Conservation (phyloP, 2,113 vertebrate genomes). For the Vidua chalybeata region DNA sequence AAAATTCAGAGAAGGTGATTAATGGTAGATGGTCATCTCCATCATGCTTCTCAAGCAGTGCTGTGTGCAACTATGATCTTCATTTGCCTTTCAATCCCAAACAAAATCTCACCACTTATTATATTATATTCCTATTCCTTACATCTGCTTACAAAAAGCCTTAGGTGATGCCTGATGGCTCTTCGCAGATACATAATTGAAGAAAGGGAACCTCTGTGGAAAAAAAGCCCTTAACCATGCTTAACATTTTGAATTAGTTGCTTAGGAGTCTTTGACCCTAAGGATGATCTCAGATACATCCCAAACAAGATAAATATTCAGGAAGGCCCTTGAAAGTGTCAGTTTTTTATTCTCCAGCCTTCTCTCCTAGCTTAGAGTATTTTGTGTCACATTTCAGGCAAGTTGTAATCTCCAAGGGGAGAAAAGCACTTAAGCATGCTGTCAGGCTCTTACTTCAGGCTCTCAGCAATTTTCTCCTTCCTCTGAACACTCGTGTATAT, state of each 20-base stretch:
- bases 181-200: background rate
- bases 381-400: slow-evolving; percentile 11
- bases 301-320: slow-evolving; percentile 27
- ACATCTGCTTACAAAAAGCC: background rate
- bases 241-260: slow-evolving; percentile 20
- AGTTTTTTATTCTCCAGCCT: background rate
- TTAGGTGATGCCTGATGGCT: background rate
- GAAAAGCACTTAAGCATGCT: slow-evolving; percentile 25
- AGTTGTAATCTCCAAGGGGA: background rate
- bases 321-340: background rate
- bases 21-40: background rate
- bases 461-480: slow-evolving; percentile 4
- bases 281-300: background rate
- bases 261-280: background rate
- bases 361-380: background rate
- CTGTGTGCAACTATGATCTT: background rate
- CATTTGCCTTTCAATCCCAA: background rate
- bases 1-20: background rate
- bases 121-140: background rate
- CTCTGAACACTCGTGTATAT: background rate
- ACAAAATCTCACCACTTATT: background rate
- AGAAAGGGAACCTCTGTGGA: slow-evolving; percentile 12
- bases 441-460: slow-evolving; percentile 15
- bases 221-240: background rate
- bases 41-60: background rate